Base-by-base conservation (phyloP, 2,888 invertebrate genomes). In the Perizoma affinitatum region DNA sequence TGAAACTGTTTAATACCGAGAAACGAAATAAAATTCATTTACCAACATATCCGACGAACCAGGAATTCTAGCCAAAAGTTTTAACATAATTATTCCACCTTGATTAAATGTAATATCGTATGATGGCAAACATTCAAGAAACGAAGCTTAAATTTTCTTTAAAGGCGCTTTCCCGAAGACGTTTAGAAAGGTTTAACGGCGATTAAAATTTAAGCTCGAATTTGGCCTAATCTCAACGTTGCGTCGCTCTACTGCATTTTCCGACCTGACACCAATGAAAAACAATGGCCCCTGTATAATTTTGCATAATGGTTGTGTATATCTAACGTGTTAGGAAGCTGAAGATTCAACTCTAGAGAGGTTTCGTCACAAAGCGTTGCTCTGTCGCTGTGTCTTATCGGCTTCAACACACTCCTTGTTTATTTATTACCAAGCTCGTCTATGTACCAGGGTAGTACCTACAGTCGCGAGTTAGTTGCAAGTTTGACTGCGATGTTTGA, bases 181-280 rank as follows among this genome's bases (percentile, higher is more conserved):
- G 80, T 78, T 79, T 69, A 78, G 77, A 75, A 78, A 83, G 83
- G 77, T 83, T 87, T 80, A 83, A 83, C 63, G 61, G 67, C 80
- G 87, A 89, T 88, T 88, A 88, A 88, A 86, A 84, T 87, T 90
- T 89, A 89, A 87, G 82, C 86, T 78, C 71, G 83, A 88, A 84
- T 90, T 90, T 85, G 79, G 81, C 80, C 86, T 88, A 88, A 90
- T 89, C 89, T 87, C 82, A 75, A 76, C 80, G 79, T 75, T 78
- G 79, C 80, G 78, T 77, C 80, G 85, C 80, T 81, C 77, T 80
- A 82, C 76, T 87, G 88, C 86, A 88, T 84, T 86, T 84, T 84
- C 82, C 73, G 74, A 79, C 75, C 73, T 79, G 74, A 73, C 72
- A 73, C 68, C 74, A 78, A 77, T 76, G 82, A 84, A 86, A 83